phyloP scores from a whole-genome alignment of 2,888 invertebrate species.

The Perizoma affinitatum region DNA sequence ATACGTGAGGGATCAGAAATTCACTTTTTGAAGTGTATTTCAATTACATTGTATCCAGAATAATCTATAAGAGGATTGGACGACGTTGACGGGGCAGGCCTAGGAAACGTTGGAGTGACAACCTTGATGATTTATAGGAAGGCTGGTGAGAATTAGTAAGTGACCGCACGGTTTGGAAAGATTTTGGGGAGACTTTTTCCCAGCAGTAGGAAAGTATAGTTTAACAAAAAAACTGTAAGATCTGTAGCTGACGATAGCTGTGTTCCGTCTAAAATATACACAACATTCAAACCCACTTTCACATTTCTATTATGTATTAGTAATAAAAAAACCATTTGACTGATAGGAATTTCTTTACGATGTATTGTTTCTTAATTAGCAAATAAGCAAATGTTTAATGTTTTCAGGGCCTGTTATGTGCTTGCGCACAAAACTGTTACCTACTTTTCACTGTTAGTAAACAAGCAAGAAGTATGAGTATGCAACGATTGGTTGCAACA shows the following conservation, averaged over 20 bases:
- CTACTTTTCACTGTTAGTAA: constrained; percentile 37
- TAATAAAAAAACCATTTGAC: constrained; percentile 26
- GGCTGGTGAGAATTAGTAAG: too few species aligned
- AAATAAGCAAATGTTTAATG: constrained; percentile 35
- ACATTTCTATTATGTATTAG: constrained; percentile 18
- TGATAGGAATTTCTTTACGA: constrained; percentile 33
- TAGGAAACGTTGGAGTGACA: too few species aligned
- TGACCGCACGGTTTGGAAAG: too few species aligned
- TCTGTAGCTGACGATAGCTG: background rate
- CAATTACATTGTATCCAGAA: too few species aligned
- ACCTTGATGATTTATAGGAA: too few species aligned
- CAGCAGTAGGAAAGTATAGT: too few species aligned
- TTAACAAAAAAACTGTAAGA: too few species aligned
- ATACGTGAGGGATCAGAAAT: too few species aligned
- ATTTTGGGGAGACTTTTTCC: too few species aligned
- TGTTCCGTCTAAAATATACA: constrained; percentile 12
- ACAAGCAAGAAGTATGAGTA: constrained; percentile 33
- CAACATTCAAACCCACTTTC: constrained; percentile 17
- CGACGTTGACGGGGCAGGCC: too few species aligned
- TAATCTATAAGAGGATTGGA: too few species aligned
- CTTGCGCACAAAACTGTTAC: constrained; percentile 28
- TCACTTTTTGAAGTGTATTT: too few species aligned
- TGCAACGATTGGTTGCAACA: constrained; percentile 38
- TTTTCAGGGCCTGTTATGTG: constrained; percentile 33
- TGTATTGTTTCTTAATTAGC: constrained; percentile 37